A percentile compares a stretch with the other conserved stretches of the same genome.
These are phyloP conservation scores for Lepus europaeus DNA, from an alignment of 2,113 vertebrate species.

Conservation along the genomic window DNA sequence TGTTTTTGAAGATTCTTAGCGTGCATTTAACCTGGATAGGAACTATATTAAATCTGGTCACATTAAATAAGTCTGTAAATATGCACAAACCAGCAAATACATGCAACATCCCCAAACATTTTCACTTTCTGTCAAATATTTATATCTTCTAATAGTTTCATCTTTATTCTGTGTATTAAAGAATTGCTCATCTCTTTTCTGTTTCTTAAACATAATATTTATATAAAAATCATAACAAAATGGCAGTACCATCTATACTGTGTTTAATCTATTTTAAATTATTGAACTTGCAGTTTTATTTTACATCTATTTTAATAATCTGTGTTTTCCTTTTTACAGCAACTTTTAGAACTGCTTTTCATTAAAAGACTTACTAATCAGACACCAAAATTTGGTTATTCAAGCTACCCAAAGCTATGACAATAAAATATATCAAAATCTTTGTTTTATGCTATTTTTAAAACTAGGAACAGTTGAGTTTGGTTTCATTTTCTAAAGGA, in stretches of 20 bases:
- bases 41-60: slow-evolving; percentile 75
- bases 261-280: slow-evolving; percentile 56
- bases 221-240: slow-evolving; percentile 60
- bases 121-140: slow-evolving; percentile 83
- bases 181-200: slow-evolving; percentile 74
- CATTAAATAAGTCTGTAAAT: slow-evolving; percentile 82
- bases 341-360: neutral
- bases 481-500: slow-evolving; percentile 52
- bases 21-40: slow-evolving; percentile 75
- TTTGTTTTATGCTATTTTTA: slow-evolving; percentile 56
- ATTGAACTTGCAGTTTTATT: neutral
- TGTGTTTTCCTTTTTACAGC: slow-evolving; percentile 52
- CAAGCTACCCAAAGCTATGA: neutral
- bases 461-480: neutral
- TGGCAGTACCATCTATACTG: neutral
- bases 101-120: slow-evolving; percentile 79
- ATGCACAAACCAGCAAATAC: slow-evolving; percentile 76
- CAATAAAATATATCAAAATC: slow-evolving; percentile 56
- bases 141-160: slow-evolving; percentile 79
- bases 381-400: slow-evolving; percentile 19
- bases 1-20: slow-evolving; percentile 81
- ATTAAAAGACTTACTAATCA: slow-evolving; percentile 1
- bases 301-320: neutral
- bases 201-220: slow-evolving; percentile 75
- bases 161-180: slow-evolving; percentile 81